Conservation (phyloP, 2,113 vertebrate genomes). For the Pygoscelis antarcticus region DNA sequence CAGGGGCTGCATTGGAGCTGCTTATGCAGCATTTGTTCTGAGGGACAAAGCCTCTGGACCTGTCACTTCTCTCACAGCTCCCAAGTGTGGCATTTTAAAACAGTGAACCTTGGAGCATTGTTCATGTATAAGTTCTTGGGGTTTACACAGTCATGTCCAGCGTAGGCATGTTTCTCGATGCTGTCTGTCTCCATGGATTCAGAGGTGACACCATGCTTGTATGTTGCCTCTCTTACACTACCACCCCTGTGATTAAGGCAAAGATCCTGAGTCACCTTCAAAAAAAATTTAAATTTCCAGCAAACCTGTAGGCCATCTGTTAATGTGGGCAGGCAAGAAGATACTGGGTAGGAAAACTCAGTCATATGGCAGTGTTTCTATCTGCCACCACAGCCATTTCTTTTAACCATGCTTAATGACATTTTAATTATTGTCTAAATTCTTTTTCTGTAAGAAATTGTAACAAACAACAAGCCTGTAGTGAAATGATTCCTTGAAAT, state of each 20-base stretch:
- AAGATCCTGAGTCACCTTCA: conserved; percentile 2
- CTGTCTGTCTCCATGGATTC: conserved; percentile 16
- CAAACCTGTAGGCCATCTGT: not conserved
- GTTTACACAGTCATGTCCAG: not conserved
- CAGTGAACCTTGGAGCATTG: not conserved
- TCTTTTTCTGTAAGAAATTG: not conserved
- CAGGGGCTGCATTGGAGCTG: not conserved
- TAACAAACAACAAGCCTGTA: not conserved
- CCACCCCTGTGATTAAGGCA: not conserved
- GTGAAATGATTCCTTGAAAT: not conserved
- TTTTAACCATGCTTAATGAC: not conserved
- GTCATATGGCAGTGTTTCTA: not conserved
- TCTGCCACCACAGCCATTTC: not conserved
- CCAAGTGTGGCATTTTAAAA: not conserved
- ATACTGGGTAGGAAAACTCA: not conserved
- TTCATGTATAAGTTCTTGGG: not conserved
- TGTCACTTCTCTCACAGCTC: not conserved
- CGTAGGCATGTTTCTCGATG: not conserved
- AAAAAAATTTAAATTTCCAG: not conserved
- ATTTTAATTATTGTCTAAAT: not conserved
- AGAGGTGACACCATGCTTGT: not conserved
- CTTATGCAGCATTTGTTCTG: not conserved
- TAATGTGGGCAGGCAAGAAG: not conserved
- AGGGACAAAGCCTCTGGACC: not conserved
- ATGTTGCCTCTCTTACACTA: not conserved